phyloP scores from a whole-genome alignment of 2,797 vertebrate genomes.

The Myripristis murdjan region DNA sequence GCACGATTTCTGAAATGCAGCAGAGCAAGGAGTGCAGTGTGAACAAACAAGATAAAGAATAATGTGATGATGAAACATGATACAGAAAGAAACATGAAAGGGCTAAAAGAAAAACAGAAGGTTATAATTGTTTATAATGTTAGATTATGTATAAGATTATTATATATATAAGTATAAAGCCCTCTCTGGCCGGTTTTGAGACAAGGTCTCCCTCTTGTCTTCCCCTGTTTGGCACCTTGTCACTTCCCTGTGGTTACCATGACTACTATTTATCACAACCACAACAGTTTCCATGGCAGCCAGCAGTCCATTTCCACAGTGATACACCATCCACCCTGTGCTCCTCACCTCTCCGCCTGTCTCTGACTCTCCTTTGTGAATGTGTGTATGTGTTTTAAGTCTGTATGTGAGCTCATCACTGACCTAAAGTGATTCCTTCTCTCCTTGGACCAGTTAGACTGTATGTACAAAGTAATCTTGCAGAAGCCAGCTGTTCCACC shows the following conservation, averaged over 20 bases:
- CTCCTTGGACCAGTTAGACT: too few species aligned
- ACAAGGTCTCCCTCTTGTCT: constrained; percentile 50
- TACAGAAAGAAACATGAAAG: too few species aligned
- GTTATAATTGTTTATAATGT: too few species aligned
- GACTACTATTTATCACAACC: constrained; percentile 44
- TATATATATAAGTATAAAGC: too few species aligned
- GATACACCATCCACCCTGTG: constrained; percentile 82
- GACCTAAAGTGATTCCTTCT: constrained; percentile 58
- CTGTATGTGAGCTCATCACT: constrained; percentile 38
- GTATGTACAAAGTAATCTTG: too few species aligned
- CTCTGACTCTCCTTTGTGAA: constrained; percentile 66
- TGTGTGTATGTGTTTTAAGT: constrained; percentile 27
- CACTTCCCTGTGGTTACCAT: constrained; percentile 45
- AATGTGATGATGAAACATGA: too few species aligned
- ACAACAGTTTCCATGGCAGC: constrained; percentile 30
- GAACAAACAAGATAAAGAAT: too few species aligned
- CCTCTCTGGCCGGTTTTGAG: constrained; percentile 66
- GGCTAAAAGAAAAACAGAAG: not conserved
- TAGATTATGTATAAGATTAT: too few species aligned
- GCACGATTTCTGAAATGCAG: too few species aligned
- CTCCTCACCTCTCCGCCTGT: constrained; percentile 82
- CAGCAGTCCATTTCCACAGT: constrained; percentile 55
- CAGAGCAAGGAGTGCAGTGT: too few species aligned
- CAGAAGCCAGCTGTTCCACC: too few species aligned
- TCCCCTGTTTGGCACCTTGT: constrained; percentile 48